phyloP scores from a whole-genome alignment of 2,113 vertebrate genomes.

The Halichoerus grypus region DNA sequence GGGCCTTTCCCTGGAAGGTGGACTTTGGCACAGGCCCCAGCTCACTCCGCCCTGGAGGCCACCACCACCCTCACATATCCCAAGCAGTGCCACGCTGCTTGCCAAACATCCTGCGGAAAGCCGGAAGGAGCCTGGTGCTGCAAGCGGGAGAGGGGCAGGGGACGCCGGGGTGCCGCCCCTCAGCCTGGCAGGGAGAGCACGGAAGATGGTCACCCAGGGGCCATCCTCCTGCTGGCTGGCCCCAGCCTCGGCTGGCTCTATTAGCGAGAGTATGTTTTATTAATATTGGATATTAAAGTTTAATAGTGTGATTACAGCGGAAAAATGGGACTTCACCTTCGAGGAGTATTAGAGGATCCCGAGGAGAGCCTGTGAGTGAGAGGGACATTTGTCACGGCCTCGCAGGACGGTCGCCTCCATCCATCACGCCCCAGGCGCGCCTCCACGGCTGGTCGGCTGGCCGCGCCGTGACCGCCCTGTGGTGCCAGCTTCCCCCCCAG shows the following conservation, averaged over 20 bases:
- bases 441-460: accelerated
- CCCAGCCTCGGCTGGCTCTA: slow-evolving; percentile 47
- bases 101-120: accelerated
- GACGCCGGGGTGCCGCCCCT: accelerated
- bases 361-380: slow-evolving; percentile 40
- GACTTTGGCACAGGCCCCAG: accelerated
- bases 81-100: accelerated
- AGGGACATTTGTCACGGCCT: slow-evolving; percentile 75
- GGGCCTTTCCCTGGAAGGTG: accelerated
- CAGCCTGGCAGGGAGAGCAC: background rate
- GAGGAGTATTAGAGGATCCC: slow-evolving; percentile 79
- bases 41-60: accelerated
- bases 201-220: background rate
- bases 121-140: accelerated
- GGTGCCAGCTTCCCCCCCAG: background rate
- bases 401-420: background rate
- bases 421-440: background rate
- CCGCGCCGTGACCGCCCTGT: accelerated
- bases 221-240: background rate
- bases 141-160: too few species aligned
- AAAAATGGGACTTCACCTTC: slow-evolving; percentile 84
- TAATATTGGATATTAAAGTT: slow-evolving; percentile 86
- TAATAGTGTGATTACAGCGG: slow-evolving; percentile 86
- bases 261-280: slow-evolving; percentile 77
- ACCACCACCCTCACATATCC: accelerated